phyloP scores from a whole-genome alignment of 2,888 invertebrate species.

The Epirrhoe alternata region DNA sequence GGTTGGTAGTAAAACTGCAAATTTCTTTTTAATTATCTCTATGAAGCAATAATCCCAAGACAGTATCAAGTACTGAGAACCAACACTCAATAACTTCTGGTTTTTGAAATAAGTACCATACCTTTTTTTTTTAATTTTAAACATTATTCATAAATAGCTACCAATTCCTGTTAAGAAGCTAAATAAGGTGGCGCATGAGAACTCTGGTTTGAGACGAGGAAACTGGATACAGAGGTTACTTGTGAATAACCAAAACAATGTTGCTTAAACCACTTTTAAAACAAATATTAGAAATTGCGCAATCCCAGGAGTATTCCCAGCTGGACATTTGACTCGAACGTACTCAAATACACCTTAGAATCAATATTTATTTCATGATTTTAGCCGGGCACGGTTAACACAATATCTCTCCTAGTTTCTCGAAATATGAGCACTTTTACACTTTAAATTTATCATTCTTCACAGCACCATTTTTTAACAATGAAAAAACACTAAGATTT shows the following conservation, averaged over 20 bases:
- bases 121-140: no score
- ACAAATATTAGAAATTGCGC: neutral
- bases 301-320: neutral
- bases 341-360: neutral
- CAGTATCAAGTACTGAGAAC: no score
- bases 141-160: no score
- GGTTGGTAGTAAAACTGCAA: no score
- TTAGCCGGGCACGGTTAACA: conserved; percentile 24
- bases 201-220: neutral
- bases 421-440: conserved; percentile 21
- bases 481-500: conserved; percentile 49
- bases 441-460: conserved; percentile 35
- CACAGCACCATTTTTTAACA: neutral
- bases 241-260: neutral
- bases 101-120: no score
- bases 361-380: conserved; percentile 4
- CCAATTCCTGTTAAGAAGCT: neutral
- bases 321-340: neutral
- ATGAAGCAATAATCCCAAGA: no score
- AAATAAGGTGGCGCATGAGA: neutral
- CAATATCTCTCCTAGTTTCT: neutral
- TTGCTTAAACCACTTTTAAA: neutral
- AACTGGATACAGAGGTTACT: neutral
- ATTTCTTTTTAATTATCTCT: no score
- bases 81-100: no score